phyloP scores from a whole-genome alignment of 1,140 invertebrate species.

The Zophobas morio region DNA sequence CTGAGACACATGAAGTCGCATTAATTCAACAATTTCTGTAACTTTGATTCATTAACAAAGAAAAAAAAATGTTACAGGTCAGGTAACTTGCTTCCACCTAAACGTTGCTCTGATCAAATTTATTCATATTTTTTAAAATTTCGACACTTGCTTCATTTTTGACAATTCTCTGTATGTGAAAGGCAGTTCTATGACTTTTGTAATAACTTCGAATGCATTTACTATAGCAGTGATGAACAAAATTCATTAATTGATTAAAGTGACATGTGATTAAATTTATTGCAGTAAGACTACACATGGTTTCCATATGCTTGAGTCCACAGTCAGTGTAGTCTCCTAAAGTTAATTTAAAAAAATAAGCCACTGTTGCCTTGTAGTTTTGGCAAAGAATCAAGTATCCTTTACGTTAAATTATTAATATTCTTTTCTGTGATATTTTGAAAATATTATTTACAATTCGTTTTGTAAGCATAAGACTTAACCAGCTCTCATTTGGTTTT shows the following conservation, averaged over 20 bases:
- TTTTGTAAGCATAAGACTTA: background rate
- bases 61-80: too few species aligned
- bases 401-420: conserved; percentile 13
- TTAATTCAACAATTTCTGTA: too few species aligned
- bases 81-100: too few species aligned
- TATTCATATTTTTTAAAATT: too few species aligned
- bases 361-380: conserved; percentile 51
- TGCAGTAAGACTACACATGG: conserved; percentile 7
- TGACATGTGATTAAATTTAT: background rate
- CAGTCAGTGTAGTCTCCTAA: conserved; percentile 29
- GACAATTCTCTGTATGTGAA: too few species aligned
- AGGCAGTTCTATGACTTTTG: too few species aligned
- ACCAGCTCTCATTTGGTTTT: background rate
- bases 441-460: background rate
- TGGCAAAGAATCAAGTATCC: conserved; percentile 23
- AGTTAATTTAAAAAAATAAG: conserved; percentile 25
- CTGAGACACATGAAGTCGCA: too few species aligned
- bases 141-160: too few species aligned
- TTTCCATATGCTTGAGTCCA: background rate
- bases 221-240: background rate
- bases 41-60: too few species aligned
- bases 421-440: conserved; percentile 47
- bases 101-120: too few species aligned
- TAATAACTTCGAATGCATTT: too few species aligned
- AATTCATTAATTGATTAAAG: background rate